A percentile compares a stretch with the other conserved stretches of the same genome.
Conservation (phyloP, 2,113 vertebrate genomes). For the Stigmatopora nigra region DNA sequence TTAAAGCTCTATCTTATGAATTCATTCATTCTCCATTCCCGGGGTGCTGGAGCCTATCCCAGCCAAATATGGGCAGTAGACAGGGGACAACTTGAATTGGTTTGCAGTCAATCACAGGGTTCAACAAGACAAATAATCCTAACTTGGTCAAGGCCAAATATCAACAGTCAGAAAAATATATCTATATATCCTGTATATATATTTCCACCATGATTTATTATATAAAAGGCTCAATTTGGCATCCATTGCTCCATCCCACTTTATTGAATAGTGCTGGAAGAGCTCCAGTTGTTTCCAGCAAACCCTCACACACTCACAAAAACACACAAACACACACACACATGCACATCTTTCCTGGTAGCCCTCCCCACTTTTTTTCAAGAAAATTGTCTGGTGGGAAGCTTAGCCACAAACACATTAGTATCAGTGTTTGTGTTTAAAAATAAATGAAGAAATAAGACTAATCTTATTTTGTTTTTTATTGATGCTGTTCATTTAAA, state of each 20-base stretch:
- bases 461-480: background rate
- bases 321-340: background rate
- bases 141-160: background rate
- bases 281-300: slow-evolving; percentile 68
- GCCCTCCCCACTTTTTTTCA: slow-evolving; percentile 20
- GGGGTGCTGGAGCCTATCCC: no score
- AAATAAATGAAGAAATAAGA: background rate
- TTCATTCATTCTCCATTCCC: no score
- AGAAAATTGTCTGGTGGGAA: slow-evolving; percentile 47
- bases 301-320: slow-evolving; percentile 44
- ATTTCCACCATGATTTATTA: background rate
- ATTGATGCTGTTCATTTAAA: background rate
- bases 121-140: no score
- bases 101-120: no score
- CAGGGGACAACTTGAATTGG: no score
- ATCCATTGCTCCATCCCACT: slow-evolving; percentile 35
- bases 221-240: slow-evolving; percentile 37
- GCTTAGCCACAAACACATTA: slow-evolving; percentile 6
- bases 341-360: slow-evolving; percentile 30
- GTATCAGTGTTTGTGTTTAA: background rate
- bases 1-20: background rate
- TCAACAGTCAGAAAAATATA: background rate
- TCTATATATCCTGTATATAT: background rate
- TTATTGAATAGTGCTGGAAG: slow-evolving; percentile 65
- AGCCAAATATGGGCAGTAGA: no score